Evolutionary conservation across 2,113 vertebrate species (phyloP).

Genomic region (Urocolius indicus): DNA sequence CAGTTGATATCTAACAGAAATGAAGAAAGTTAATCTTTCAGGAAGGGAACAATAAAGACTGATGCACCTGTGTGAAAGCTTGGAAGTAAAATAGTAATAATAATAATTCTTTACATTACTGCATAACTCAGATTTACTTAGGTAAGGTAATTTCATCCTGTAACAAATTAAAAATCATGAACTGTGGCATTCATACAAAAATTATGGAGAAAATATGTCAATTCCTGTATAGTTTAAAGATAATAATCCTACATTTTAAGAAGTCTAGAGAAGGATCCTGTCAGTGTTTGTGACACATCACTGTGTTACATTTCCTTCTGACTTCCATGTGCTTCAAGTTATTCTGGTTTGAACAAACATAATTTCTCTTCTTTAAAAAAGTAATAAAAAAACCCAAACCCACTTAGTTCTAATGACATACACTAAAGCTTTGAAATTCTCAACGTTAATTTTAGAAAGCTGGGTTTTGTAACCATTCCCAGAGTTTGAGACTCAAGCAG

Average conservation of each 20-base stretch:
- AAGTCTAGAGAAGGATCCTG: neutral
- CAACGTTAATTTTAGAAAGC: neutral
- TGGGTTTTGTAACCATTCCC: neutral
- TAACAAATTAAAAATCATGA: neutral
- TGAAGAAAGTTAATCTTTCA: neutral
- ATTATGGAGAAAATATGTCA: neutral
- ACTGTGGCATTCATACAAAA: neutral
- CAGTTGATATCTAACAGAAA: neutral
- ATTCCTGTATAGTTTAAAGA: neutral
- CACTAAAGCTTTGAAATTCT: neutral
- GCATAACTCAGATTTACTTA: neutral
- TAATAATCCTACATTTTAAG: neutral
- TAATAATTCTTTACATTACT: neutral
- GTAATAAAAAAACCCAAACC: rapidly evolving
- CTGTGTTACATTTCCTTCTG: rapidly evolving
- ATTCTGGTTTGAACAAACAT: neutral
- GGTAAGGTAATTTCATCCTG: neutral
- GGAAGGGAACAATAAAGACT: neutral
- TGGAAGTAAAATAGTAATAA: neutral
- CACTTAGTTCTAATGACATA: neutral
- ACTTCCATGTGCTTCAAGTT: neutral
- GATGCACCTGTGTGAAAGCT: neutral
- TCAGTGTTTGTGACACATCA: neutral
- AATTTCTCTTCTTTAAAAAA: neutral
- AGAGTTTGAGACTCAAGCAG: neutral